Percentiles rank a stretch among this genome's conserved stretches.
Conservation (phyloP, 2,888 invertebrate genomes). For the Lathronympha strigana region DNA sequence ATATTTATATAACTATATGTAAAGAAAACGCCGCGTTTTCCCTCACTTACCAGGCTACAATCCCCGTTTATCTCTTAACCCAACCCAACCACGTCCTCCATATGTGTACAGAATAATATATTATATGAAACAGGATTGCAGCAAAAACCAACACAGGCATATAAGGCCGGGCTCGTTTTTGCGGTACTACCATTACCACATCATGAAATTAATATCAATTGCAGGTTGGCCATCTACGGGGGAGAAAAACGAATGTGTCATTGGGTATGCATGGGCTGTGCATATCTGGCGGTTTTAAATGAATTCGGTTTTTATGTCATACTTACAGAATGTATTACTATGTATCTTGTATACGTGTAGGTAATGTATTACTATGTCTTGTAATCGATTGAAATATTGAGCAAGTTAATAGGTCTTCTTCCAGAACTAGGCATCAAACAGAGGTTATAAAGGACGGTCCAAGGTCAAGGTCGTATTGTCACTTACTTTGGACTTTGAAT, state of each 20-base stretch:
- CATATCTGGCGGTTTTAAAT: constrained; percentile 34
- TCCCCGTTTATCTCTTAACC: constrained; percentile 21
- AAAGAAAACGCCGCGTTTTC: not conserved
- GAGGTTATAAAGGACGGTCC: too few relatives aligned
- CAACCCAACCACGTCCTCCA: constrained; percentile 42
- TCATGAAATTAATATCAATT: constrained; percentile 78
- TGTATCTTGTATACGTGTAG: not conserved
- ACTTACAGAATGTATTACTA: not conserved
- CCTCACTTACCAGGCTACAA: not conserved
- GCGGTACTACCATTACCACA: constrained; percentile 54
- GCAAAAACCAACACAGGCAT: constrained; percentile 52
- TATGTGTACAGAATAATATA: constrained; percentile 48
- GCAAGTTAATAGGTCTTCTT: too few relatives aligned
- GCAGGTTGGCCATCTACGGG: constrained; percentile 58
- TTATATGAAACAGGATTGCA: constrained; percentile 51
- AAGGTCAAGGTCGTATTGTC: too few relatives aligned
- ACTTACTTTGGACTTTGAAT: too few relatives aligned
- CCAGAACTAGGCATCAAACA: too few relatives aligned
- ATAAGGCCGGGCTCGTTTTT: constrained; percentile 55
- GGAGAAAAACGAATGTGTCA: constrained; percentile 47
- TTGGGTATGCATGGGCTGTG: constrained; percentile 51
- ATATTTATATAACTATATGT: too few relatives aligned
- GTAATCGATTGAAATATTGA: too few relatives aligned
- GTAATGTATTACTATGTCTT: not conserved
- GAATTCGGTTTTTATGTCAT: constrained; percentile 33